Evolutionary conservation across 2,797 vertebrate genomes (phyloP).

Genomic region (Morus bassanus): DNA sequence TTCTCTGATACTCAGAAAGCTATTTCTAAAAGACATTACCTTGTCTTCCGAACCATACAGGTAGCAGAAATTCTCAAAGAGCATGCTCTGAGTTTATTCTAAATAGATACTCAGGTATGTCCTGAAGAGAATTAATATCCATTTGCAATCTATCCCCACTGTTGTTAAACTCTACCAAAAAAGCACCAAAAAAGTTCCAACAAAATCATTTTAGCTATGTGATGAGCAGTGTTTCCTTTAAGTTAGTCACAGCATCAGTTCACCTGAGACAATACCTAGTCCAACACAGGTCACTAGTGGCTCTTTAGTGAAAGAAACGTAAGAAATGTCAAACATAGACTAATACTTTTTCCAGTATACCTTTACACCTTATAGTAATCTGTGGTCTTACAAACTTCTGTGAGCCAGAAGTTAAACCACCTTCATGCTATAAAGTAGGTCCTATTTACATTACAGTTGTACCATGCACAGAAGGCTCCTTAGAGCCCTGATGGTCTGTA

Average conservation of each 20-base stretch:
- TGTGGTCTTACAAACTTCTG: background rate
- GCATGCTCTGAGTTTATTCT: background rate
- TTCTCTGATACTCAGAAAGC: background rate
- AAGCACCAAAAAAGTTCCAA: background rate
- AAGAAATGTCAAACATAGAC: background rate
- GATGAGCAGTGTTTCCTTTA: background rate
- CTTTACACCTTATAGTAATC: background rate
- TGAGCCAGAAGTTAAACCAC: background rate
- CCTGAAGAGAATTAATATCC: background rate
- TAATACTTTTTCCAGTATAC: background rate
- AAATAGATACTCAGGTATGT: background rate
- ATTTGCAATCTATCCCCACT: background rate
- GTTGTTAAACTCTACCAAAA: background rate
- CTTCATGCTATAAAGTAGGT: background rate
- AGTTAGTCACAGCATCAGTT: background rate
- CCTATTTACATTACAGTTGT: background rate
- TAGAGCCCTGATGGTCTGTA: background rate
- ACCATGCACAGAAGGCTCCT: background rate
- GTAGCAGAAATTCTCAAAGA: background rate
- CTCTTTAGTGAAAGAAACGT: background rate
- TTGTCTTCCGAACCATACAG: background rate
- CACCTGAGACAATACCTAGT: background rate
- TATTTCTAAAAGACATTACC: background rate
- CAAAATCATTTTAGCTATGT: background rate
- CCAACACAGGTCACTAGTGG: background rate